Evolutionary conservation across 2,797 vertebrate species (phyloP), one percentile per base, ranked within the genome.

Genomic region (Danio aesculapii): DNA sequence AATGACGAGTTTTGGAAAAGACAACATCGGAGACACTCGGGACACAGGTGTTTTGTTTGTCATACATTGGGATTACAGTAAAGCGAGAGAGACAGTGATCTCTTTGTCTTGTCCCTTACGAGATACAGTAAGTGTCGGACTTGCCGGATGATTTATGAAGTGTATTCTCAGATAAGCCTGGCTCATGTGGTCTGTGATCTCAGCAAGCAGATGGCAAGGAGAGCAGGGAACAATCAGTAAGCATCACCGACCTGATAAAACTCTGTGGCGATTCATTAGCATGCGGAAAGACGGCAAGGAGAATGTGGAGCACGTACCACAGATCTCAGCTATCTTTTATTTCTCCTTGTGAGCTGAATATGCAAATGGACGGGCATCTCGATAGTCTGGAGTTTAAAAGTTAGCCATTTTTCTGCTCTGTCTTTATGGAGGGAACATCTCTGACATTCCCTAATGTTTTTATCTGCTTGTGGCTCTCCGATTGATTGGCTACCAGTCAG

Each of bases 391-490:
- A 30, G 19, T 19, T 71, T 57, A 44, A 6, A 13, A 19, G 67
- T 49, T 77, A 46, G 41, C 62, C 53, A 43, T 66, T 39, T 10
- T 57, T 43, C 53, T 58, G 10, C 49, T n/a, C 47, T 53, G 39
- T 59, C 59, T 19, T 47, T n/a, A 14, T 19, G 47, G 57, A 68
- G 50, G 62, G 67, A 57, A n/a, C 63, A 58, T 39, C 14, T n/a
- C 52, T 67, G 52, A 77, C 84, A 87, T 85, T 92, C 90, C 89
- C 77, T 89, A 78, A 78, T 62, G 89, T 30, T 30, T 30, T 30
- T 30, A 30, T 30, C 30, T 30, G 30, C 30, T 30, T 30, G 30
- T 30, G 30, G 30, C 1, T 30, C 30, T 30, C 30, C 30, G 30
- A 30, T 30, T 30, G 30, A 30, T 30, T 30, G 30, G 30, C 30